Evolutionary conservation across 2,797 vertebrate species (phyloP), one percentile per base, ranked within the genome.

Genomic region (Ctenopoma kingsleyae): DNA sequence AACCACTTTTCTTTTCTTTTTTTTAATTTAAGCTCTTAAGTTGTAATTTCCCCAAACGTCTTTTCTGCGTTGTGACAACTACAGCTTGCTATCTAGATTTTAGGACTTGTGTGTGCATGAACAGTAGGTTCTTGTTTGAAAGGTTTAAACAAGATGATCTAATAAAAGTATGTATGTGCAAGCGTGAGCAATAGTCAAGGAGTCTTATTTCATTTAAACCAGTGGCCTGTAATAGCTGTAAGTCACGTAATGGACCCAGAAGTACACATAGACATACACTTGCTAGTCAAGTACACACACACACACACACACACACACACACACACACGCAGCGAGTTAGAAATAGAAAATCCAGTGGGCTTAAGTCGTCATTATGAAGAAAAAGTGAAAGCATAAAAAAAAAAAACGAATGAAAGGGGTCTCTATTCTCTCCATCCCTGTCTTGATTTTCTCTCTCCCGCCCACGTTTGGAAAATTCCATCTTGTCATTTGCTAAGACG

Each of bases 401-500:
- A 40, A 78, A 77, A 84, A 86, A 82, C 48, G 76, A 89, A 93
- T 93, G 90, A 93, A 92, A 91, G 90, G 84, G 81, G 72, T 86
- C 91, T 87, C 85, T 93, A 92, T 92, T 91, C 87, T 89, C 85
- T 81, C 61, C 64, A 70, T 85, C 84, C 65, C 74, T 84, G 76
- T 16, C 86, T 89, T 41, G 52, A 73, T 82, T 85, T 80, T 80
- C 86, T 83, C 81, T 87, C 85, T 86, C 84, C 85, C 76, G 84
- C 90, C 89, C 84, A 88, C 89, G 83, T 91, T 91, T 91, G 93
- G 94, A 95, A 95, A 94, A 93, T 95, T 95, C 93, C 95, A 94
- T 94, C 90, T 77, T 88, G 93, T 94, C 91, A 95, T 94, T 94
- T 90, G 82, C 90, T 90, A 68, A 90, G 88, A 90, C 84, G 69